A percentile compares a stretch with the other conserved stretches of the same genome.
Conservation (phyloP, 2,888 invertebrate genomes). For the Rutpela maculata region DNA sequence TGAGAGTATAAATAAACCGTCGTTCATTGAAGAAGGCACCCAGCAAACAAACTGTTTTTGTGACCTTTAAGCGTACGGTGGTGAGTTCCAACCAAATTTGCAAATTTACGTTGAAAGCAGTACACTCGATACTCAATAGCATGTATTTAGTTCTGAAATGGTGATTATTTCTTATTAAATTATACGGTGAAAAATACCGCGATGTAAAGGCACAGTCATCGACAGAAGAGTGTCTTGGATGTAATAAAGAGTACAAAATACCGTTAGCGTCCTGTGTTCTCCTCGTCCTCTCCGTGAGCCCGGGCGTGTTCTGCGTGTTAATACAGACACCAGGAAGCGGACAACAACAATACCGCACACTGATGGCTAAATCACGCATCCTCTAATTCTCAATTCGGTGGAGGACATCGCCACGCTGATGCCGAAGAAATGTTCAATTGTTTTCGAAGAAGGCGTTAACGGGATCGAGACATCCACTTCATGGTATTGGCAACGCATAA, state of each 20-base stretch:
- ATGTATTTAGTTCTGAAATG: neutral
- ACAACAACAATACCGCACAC: constrained; percentile 25
- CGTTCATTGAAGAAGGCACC: no score
- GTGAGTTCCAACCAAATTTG: no score
- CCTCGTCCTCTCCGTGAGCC: constrained; percentile 39
- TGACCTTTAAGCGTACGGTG: no score
- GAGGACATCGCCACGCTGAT: constrained; percentile 22
- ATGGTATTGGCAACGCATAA: constrained; percentile 18
- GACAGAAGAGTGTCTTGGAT: constrained; percentile 37
- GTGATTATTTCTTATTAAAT: neutral
- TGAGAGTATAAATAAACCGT: no score
- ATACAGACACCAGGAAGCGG: constrained; percentile 40
- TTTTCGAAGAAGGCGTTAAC: constrained; percentile 34
- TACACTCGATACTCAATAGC: neutral
- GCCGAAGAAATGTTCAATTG: constrained; percentile 30
- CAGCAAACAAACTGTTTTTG: no score
- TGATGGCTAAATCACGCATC: constrained; percentile 33
- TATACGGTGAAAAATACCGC: neutral
- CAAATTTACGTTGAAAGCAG: no score
- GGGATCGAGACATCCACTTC: constrained; percentile 24
- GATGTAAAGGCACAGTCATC: constrained; percentile 13
- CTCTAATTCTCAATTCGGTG: constrained; percentile 48
- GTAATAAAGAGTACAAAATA: constrained; percentile 56
- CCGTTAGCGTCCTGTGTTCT: constrained; percentile 62
- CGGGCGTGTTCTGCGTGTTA: constrained; percentile 46